Base-by-base conservation (phyloP, 2,888 invertebrate species). In the Cynaeus angustus region DNA sequence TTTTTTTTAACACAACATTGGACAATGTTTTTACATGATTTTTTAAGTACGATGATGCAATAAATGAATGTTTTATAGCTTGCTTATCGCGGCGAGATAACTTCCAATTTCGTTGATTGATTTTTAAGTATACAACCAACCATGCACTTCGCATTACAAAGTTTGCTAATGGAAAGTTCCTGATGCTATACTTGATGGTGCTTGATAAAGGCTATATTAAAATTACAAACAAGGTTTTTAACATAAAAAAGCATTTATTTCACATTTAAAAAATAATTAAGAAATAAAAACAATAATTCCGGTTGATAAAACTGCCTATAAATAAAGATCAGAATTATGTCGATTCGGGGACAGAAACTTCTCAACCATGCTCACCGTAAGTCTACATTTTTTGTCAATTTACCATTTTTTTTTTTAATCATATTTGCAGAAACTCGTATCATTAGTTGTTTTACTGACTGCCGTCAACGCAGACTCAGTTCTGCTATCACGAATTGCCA, bases 291-390 rank as follows among this genome's bases (percentile, higher is more conserved):
- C 12, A 43, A 1, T 43, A 2, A 43, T 46, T 1, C 3, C 1
- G 21, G 21, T 21, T 45, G 48, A 48, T 9, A 48, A 48, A 21
- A 21, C 26, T n/a, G 26, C 10, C 10, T 48, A 48, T 48, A 48
- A 48, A 48, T 21, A 21, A 48, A 48, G 4, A 10, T n/a, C 6
- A 48, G 26, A 48, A 26, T 48, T 10, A 1, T 3, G 21, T 10
- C 26, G 16, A 21, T 48, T 26, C 0, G 6, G 14, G 21, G 21
- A 46, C 26, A 9, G 21, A 46, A 21, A 26, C 3, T 10, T 46
- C 46, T 9, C 14, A 26, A 28, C 48, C 10, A 48, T 48, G 48
- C 10, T 21, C 9, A 26, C 48, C 26, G 48, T 48, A n/a, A 48
- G 48, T 48, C 8, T n/a, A 4, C 10, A 13, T 12, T 43, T 43